Conservation (phyloP, 2,888 invertebrate genomes). For the Chalcis sispes region DNA sequence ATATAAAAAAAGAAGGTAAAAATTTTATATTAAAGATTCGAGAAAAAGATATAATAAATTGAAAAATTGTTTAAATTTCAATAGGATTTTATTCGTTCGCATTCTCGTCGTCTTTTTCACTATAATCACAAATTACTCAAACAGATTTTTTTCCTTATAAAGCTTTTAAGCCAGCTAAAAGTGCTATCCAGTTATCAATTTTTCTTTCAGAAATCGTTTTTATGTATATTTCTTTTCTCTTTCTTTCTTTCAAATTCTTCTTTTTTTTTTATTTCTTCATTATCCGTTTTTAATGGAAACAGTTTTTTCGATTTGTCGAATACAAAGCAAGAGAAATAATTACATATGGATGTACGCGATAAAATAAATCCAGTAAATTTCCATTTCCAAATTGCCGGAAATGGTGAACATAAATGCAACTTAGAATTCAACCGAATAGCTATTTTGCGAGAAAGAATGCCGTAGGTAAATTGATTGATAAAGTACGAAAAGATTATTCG, state of each 20-base stretch:
- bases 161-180: not conserved
- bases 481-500: no score
- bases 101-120: not conserved
- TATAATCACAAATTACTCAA: not conserved
- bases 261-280: not conserved
- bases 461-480: no score
- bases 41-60: slow-evolving; percentile 8
- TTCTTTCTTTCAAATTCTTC: not conserved
- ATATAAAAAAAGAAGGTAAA: not conserved
- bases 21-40: not conserved
- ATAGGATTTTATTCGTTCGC: slow-evolving; percentile 13
- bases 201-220: slow-evolving; percentile 4
- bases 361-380: slow-evolving; percentile 4
- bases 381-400: not conserved
- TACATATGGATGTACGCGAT: not conserved
- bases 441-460: no score
- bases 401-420: no score
- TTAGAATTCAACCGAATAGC: no score
- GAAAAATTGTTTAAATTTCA: slow-evolving; percentile 18
- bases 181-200: slow-evolving; percentile 16
- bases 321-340: not conserved
- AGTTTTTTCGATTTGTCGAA: slow-evolving; percentile 4
- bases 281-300: not conserved
- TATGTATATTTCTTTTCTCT: not conserved
- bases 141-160: not conserved